Evolutionary conservation across 2,113 vertebrate genomes (phyloP), one percentile per base, ranked within the genome.

Genomic region (Pogona vitticeps): DNA sequence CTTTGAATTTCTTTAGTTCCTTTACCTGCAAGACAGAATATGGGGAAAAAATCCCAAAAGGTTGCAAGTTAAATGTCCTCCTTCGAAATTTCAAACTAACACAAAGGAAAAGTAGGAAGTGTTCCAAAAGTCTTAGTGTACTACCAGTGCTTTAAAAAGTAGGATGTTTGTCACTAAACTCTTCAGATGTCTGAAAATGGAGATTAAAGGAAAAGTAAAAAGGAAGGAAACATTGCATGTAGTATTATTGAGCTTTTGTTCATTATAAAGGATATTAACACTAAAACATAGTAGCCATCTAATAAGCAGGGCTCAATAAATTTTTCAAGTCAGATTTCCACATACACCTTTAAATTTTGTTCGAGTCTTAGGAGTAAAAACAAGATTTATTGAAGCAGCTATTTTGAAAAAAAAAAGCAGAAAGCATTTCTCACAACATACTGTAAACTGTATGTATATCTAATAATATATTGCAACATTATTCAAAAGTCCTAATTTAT

Each of bases 1-100:
- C 85, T 91, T 82, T 83, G 81, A 92, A 93, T 92, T 95, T 92
- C 89, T 92, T 72, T 61, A 92, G 90, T 91, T 90, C n/a, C 89
- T 94, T 91, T 88, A 91, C 81, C 88, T 92, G 81, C 40, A 80
- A 93, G 85, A 86, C 86, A 67, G 59, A 88, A 82, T 72, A 68
- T 31, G 72, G 88, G 56, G 84, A 6, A 17, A 83, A 90, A 77
- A 90, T 38, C 89, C 87, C 61, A 81, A 65, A 94, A 93, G 68
- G 56, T 90, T 89, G 86, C 31, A 86, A 86, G 84, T 85, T 82
- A 93, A 91, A 82, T 33, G 2, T 71, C 67, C 71, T 46, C 83
- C 76, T 79, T 46, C 88, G 80, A 81, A 82, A 77, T 40, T 23
- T 88, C 40, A 88, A 90, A 42, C 79, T 31, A 90, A 85, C 87